Percentiles rank a stretch among this genome's conserved stretches.
Conservation (phyloP, 2,888 invertebrate species). For the Liodrosophila aerea region DNA sequence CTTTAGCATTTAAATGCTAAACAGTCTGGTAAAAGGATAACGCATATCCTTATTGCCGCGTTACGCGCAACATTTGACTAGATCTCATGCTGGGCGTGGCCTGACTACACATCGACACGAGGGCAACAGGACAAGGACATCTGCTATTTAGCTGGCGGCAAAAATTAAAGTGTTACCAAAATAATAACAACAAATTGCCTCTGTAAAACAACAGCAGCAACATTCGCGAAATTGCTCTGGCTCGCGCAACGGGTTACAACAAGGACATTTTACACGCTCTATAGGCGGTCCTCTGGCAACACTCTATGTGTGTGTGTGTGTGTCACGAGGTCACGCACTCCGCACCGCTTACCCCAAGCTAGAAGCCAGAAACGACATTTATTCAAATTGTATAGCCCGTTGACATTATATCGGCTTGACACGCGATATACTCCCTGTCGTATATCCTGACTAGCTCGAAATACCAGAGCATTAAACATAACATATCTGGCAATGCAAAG, state of each 20-base stretch:
- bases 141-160: slow-evolving; percentile 30
- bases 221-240: slow-evolving; percentile 59
- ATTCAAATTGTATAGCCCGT: slow-evolving; percentile 66
- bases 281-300: slow-evolving; percentile 40
- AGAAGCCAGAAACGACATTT: slow-evolving; percentile 62
- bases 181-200: slow-evolving; percentile 73
- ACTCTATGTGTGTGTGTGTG: slow-evolving; percentile 15
- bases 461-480: slow-evolving; percentile 20
- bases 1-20: slow-evolving; percentile 74
- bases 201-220: slow-evolving; percentile 36
- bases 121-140: slow-evolving; percentile 18
- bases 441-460: slow-evolving; percentile 11
- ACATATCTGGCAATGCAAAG: slow-evolving; percentile 3
- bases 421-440: slow-evolving; percentile 50
- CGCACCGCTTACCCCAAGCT: slow-evolving; percentile 35
- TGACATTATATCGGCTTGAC: slow-evolving; percentile 62
- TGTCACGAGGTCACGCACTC: slow-evolving; percentile 48
- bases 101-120: slow-evolving; percentile 22
- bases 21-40: slow-evolving; percentile 77
- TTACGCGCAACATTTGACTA: slow-evolving; percentile 46
- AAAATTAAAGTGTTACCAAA: slow-evolving; percentile 76
- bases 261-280: slow-evolving; percentile 45
- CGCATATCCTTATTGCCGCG: slow-evolving; percentile 69
- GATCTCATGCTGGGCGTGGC: slow-evolving; percentile 44
- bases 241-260: slow-evolving; percentile 64